A percentile compares a stretch with the other conserved stretches of the same genome.
Conservation (phyloP, 1,140 invertebrate species). For the Hydropsyche tenuis region DNA sequence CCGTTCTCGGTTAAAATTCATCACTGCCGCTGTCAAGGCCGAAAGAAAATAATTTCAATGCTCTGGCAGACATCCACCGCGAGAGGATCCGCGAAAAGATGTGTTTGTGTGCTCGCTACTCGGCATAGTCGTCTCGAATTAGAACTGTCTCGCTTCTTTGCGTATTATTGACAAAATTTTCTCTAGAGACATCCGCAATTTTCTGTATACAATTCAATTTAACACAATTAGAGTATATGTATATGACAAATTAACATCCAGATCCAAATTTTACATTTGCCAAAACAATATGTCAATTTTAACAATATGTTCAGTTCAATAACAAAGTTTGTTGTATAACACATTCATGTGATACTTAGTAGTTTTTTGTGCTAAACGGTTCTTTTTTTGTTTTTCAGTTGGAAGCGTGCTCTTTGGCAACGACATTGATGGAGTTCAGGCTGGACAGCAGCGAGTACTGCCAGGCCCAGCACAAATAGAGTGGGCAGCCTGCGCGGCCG, state of each 20-base stretch:
- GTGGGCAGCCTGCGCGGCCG: slow-evolving; percentile 53
- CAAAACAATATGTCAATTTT: too few relatives aligned
- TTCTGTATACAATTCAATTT: too few relatives aligned
- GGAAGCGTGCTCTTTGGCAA: slow-evolving; percentile 64
- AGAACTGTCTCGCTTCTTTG: slow-evolving; percentile 2
- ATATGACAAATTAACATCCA: too few relatives aligned
- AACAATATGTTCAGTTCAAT: too few relatives aligned
- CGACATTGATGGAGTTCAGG: slow-evolving; percentile 96
- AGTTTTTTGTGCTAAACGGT: too few relatives aligned
- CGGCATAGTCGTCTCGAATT: slow-evolving; percentile 11
- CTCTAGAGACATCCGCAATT: too few relatives aligned
- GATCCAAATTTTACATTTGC: too few relatives aligned
- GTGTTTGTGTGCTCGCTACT: not conserved
- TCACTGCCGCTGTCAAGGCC: slow-evolving; percentile 23
- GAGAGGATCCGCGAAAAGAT: not conserved
- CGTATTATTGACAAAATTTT: too few relatives aligned
- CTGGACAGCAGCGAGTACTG: slow-evolving; percentile 95
- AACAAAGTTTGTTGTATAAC: too few relatives aligned
- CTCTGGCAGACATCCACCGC: slow-evolving; percentile 27
- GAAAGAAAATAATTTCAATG: slow-evolving; percentile 36
- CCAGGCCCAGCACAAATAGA: slow-evolving; percentile 96
- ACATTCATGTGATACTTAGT: too few relatives aligned
- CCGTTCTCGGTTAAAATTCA: slow-evolving; percentile 19
- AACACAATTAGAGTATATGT: too few relatives aligned
- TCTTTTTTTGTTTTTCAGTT: slow-evolving; percentile 56